phyloP scores from a whole-genome alignment of 2,797 vertebrate genomes.

The Amazonetta brasiliensis region DNA sequence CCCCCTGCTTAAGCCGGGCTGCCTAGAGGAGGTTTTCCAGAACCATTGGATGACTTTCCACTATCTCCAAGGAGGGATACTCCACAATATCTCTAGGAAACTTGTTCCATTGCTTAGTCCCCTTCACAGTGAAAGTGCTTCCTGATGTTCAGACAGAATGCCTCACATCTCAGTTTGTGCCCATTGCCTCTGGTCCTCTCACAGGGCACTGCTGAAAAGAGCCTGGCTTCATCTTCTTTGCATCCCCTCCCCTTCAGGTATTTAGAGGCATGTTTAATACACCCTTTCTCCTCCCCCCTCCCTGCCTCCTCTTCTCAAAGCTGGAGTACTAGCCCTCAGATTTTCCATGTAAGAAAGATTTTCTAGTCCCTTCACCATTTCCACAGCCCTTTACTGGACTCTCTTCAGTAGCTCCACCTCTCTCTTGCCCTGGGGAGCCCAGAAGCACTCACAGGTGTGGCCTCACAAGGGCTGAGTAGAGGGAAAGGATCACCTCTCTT shows the following conservation, averaged over 20 bases:
- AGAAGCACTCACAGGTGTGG: not conserved
- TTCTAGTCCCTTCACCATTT: not conserved
- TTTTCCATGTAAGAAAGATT: fast-evolving
- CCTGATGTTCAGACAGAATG: not conserved
- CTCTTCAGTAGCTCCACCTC: fast-evolving
- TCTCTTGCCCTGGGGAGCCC: not conserved
- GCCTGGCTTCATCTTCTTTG: not conserved
- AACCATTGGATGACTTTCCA: not conserved
- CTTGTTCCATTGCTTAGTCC: not conserved
- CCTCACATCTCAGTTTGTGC: not conserved
- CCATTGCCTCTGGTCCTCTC: not conserved
- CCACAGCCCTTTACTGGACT: not conserved
- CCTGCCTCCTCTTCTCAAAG: not conserved
- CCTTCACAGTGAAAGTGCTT: not conserved
- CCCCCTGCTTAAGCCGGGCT: not conserved
- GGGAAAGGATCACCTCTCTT: not conserved
- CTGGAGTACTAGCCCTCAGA: not conserved
- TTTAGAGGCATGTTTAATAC: fast-evolving
- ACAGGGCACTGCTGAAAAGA: not conserved
- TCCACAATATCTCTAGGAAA: not conserved
- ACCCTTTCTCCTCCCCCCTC: too few relatives aligned
- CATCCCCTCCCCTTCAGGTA: not conserved
- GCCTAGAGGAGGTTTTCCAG: not conserved
- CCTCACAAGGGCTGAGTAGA: not conserved
- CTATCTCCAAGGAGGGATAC: not conserved